Evolutionary conservation across 2,113 vertebrate genomes (phyloP).

Genomic region (Callorhinus ursinus): DNA sequence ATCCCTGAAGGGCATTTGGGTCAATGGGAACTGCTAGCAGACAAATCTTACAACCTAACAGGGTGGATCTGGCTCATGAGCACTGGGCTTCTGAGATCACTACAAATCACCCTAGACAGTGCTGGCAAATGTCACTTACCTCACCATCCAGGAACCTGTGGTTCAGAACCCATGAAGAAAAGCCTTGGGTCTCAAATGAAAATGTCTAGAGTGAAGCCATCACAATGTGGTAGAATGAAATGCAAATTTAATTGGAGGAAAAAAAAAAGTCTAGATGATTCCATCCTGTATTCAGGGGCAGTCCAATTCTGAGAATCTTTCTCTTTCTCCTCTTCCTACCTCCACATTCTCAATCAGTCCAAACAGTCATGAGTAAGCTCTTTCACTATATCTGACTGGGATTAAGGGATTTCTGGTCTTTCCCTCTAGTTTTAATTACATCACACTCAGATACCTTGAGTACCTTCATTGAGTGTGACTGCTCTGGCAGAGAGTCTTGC

Average conservation of each 20-base stretch:
- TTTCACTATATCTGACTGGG: slow-evolving; percentile 38
- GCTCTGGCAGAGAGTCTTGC: not conserved
- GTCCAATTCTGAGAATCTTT: slow-evolving; percentile 32
- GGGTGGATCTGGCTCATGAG: not conserved
- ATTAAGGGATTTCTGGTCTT: slow-evolving; percentile 52
- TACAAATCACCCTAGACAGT: not conserved
- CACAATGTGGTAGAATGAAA: slow-evolving; percentile 73
- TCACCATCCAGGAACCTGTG: slow-evolving; percentile 60
- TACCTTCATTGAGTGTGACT: slow-evolving; percentile 26
- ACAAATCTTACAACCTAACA: not conserved
- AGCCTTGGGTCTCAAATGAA: slow-evolving; percentile 62
- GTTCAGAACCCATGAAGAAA: slow-evolving; percentile 69
- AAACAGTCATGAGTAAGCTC: not conserved
- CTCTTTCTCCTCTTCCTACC: not conserved
- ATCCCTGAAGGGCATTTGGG: not conserved
- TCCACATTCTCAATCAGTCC: not conserved
- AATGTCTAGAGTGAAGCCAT: slow-evolving; percentile 72
- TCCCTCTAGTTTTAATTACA: slow-evolving; percentile 37
- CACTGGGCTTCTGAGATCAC: not conserved
- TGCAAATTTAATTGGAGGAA: slow-evolving; percentile 74
- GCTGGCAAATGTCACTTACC: slow-evolving; percentile 65
- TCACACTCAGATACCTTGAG: slow-evolving; percentile 48
- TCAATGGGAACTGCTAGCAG: not conserved
- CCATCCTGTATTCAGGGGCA: not conserved
- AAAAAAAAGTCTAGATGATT: slow-evolving; percentile 38